Evolutionary conservation across 2,888 invertebrate genomes (phyloP).

Genomic region (Lucinisca nassula): DNA sequence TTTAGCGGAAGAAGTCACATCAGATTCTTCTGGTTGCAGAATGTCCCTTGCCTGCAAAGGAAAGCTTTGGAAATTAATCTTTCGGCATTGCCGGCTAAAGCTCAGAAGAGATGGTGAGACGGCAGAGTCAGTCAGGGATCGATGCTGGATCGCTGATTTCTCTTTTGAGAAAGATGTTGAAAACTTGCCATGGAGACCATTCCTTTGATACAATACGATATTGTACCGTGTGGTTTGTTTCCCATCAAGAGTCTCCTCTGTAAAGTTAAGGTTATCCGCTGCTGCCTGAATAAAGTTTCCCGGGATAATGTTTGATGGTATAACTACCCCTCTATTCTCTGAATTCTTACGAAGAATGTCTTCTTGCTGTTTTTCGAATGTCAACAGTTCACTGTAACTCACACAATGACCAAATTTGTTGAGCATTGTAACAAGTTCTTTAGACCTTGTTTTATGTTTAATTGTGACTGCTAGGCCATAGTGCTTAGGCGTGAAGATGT

Average conservation of each 20-base stretch:
- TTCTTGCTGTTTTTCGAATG: background rate
- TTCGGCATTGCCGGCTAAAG: too few relatives aligned
- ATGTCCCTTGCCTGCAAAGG: too few relatives aligned
- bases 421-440: background rate
- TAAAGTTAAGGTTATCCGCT: background rate
- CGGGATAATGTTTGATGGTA: background rate
- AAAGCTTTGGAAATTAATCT: too few relatives aligned
- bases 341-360: background rate
- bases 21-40: too few relatives aligned
- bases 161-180: too few relatives aligned
- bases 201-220: background rate
- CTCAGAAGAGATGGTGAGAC: too few relatives aligned
- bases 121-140: too few relatives aligned
- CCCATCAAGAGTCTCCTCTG: background rate
- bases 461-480: background rate
- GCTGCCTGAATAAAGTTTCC: background rate
- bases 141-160: too few relatives aligned
- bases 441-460: background rate
- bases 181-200: too few relatives aligned
- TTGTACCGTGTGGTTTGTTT: background rate
- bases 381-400: background rate
- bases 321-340: background rate
- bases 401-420: background rate
- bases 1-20: too few relatives aligned
- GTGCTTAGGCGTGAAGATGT: background rate